Conservation (phyloP, 2,113 vertebrate genomes). For the Murina feae region DNA sequence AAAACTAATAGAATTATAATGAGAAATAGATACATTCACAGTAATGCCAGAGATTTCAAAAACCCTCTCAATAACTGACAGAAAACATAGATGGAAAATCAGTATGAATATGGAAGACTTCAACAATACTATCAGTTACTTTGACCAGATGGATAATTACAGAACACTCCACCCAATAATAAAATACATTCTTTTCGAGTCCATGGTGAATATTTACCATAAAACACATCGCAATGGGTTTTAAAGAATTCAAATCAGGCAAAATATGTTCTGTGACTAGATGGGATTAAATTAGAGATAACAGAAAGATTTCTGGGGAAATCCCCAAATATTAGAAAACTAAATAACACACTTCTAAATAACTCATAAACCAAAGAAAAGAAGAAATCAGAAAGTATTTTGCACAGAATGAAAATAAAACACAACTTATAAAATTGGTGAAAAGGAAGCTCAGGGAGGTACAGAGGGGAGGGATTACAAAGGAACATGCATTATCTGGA, state of each 20-base stretch:
- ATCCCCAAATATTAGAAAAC: background rate
- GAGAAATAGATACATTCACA: background rate
- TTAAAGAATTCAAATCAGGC: conserved; percentile 2
- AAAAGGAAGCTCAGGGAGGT: background rate
- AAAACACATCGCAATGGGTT: background rate
- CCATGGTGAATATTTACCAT: background rate
- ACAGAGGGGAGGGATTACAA: background rate
- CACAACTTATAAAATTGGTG: background rate
- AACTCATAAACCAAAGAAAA: background rate
- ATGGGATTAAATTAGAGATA: conserved; percentile 14
- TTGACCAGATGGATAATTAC: background rate
- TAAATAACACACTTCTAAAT: background rate
- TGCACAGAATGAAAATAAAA: conserved; percentile 28
- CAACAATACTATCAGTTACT: background rate
- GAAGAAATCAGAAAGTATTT: background rate
- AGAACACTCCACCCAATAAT: background rate
- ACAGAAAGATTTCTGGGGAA: conserved; percentile 23
- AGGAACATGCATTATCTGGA: background rate
- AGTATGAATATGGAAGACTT: background rate
- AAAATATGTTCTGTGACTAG: conserved; percentile 8
- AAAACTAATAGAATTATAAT: background rate
- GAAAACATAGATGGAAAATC: background rate
- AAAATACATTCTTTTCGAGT: conserved; percentile 5
- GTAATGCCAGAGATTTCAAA: background rate
- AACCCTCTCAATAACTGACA: background rate